Evolutionary conservation across 2,113 vertebrate genomes (phyloP).

Genomic region (Brachypteracias leptosomus): DNA sequence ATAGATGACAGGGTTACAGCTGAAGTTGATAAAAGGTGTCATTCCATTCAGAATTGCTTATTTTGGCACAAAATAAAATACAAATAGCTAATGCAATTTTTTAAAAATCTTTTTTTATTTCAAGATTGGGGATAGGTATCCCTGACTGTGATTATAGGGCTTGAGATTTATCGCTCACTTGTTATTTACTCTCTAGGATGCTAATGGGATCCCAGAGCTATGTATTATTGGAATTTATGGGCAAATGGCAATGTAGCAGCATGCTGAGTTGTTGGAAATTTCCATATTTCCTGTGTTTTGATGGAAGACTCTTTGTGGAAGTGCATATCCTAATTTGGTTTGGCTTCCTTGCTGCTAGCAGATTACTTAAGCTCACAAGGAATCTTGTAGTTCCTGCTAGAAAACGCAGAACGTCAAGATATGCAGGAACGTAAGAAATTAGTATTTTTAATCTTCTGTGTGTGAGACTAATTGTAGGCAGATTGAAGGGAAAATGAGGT

Average conservation of each 20-base stretch:
- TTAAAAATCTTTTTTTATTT: background rate
- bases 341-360: background rate
- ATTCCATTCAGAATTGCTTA: background rate
- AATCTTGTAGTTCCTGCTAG: background rate
- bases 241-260: slow-evolving; percentile 12
- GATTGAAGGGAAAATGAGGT: background rate
- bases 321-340: slow-evolving; percentile 7
- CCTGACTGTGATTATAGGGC: slow-evolving; percentile 17
- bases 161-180: slow-evolving; percentile 25
- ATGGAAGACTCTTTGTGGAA: slow-evolving; percentile 8
- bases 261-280: slow-evolving; percentile 47
- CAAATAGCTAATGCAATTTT: background rate
- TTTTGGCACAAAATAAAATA: slow-evolving; percentile 11
- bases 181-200: slow-evolving; percentile 53
- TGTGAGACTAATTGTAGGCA: background rate
- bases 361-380: slow-evolving; percentile 8
- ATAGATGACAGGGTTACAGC: background rate
- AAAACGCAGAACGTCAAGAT: background rate
- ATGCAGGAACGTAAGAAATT: background rate
- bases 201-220: slow-evolving; percentile 26
- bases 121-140: background rate
- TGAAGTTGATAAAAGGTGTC: background rate
- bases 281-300: slow-evolving; percentile 29
- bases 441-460: background rate
- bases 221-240: slow-evolving; percentile 46